A percentile compares a stretch with the other conserved stretches of the same genome.
Evolutionary conservation across 2,797 vertebrate species (phyloP).

Genomic region (Loriculus beryllinus): DNA sequence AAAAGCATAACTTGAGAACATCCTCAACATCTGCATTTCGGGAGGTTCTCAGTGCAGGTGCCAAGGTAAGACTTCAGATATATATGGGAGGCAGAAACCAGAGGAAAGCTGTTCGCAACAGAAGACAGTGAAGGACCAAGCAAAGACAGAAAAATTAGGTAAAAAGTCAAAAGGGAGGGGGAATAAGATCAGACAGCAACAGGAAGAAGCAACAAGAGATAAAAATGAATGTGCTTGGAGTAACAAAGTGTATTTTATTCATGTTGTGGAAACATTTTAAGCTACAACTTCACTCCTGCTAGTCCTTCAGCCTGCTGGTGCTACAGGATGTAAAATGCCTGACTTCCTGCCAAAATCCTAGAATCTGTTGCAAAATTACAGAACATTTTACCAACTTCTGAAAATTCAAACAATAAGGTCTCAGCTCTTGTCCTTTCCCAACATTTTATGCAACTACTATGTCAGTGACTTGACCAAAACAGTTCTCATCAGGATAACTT

Average conservation of each 20-base stretch:
- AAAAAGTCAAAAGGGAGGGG: not conserved
- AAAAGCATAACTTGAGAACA: not conserved
- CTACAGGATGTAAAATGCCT: not conserved
- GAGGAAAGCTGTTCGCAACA: not conserved
- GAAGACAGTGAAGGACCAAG: not conserved
- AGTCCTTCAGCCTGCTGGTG: not conserved
- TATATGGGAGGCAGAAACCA: not conserved
- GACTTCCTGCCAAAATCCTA: not conserved
- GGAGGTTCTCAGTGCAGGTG: not conserved
- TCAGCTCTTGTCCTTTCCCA: not conserved
- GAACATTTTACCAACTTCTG: not conserved
- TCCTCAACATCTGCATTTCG: not conserved
- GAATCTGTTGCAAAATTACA: not conserved
- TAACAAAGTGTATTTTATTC: not conserved
- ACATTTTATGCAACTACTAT: not conserved
- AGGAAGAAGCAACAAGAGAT: not conserved
- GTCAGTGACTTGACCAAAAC: not conserved
- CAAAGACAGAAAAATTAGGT: not conserved
- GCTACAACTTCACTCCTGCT: not conserved
- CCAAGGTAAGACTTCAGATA: not conserved
- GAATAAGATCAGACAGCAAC: not conserved
- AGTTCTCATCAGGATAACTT: not conserved
- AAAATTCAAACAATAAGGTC: not conserved
- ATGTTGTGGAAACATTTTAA: not conserved
- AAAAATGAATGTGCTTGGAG: not conserved